Conservation (phyloP, 1,140 invertebrate genomes). For the Sitobion miscanthi region DNA sequence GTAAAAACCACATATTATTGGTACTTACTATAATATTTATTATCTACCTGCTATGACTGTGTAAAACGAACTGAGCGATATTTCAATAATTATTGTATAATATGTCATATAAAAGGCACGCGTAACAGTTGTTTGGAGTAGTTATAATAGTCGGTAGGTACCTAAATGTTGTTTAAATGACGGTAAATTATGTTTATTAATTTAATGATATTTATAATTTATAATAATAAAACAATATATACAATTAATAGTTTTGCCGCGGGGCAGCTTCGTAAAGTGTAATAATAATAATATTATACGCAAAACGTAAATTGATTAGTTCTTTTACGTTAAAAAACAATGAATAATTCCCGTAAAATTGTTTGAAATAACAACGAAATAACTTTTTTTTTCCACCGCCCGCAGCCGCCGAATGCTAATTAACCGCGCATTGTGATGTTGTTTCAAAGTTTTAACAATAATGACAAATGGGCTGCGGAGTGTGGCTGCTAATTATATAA, state of each 20-base stretch:
- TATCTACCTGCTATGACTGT: background rate
- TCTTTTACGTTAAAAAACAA: background rate
- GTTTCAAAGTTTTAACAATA: slow-evolving; percentile 9
- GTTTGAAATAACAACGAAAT: background rate
- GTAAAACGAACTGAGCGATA: background rate
- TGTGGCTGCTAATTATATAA: background rate
- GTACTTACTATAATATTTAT: background rate
- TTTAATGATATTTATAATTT: background rate
- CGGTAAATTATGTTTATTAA: background rate
- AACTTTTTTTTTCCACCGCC: background rate
- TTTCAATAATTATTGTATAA: background rate
- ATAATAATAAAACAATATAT: background rate
- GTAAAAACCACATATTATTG: background rate
- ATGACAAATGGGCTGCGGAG: background rate
- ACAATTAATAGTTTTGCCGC: background rate
- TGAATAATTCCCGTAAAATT: background rate
- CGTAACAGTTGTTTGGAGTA: background rate
- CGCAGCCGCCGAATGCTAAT: background rate
- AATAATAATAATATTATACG: background rate
- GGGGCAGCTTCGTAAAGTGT: background rate
- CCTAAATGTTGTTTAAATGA: background rate
- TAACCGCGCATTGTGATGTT: background rate
- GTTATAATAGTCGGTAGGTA: background rate
- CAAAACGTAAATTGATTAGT: slow-evolving; percentile 19
- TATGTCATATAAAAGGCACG: background rate